Evolutionary conservation across 2,113 vertebrate genomes (phyloP), one percentile per base, ranked within the genome.

Genomic region (Mungos mungo): DNA sequence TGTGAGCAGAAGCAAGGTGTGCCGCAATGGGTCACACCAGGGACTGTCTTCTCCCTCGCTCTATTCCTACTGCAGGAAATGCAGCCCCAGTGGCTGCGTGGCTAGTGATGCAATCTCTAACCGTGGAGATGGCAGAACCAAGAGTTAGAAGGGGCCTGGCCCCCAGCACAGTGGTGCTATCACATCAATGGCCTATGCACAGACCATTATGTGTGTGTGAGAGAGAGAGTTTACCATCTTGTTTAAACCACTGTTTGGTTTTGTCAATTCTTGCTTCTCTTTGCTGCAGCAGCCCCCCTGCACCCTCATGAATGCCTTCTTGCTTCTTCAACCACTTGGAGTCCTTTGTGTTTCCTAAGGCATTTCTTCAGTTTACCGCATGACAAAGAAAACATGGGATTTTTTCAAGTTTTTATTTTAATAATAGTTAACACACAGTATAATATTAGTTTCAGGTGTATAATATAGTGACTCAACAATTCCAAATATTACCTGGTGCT

Each of bases 61-160:
- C 5, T 41, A 10, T 69, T 82, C 38, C 3, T 9, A 12, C 63
- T 47, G 47, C 50, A 31, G 23, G 52, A 71, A 11, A n/a, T 1
- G 10, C 21, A 54, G 72, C 68, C 7, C 29, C 27, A 1, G 18
- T 3, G 57, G 33, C 15, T 0, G 25, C 19, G 11, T 21, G 8
- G 14, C 7, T 15, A 41, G 7, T 0, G 1, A 3, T 1, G 4
- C 2, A 0, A 27, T 57, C 25, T 38, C 33, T 8, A 63, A 25
- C 18, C 33, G 19, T 47, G 3, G 1, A 47, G 52, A 71, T 0
- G 25, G 29, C 33, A 82, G 33, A 79, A 35, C 47, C 5, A 27
- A 29, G 50, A 63, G 7, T 69, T 18, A 47, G 80, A 50, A 18
- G 90, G 50, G 41, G 19, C 12, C 41, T 38, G 47, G 88, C 66